Conservation (phyloP, 2,888 invertebrate genomes). For the Polyploca ridens region DNA sequence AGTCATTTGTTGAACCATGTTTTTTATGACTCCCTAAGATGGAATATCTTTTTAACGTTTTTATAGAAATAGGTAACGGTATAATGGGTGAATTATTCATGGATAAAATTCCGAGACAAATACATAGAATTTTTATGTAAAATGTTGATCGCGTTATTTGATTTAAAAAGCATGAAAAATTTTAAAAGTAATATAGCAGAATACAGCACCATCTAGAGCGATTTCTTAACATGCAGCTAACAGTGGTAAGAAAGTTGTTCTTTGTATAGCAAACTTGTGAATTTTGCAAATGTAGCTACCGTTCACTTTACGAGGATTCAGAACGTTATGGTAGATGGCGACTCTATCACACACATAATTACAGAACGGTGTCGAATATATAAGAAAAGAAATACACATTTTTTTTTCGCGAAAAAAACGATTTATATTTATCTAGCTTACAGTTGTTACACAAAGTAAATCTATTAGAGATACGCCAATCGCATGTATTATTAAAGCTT, state of each 20-base stretch:
- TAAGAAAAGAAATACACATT: no score
- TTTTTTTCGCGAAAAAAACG: no score
- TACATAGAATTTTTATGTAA: no score
- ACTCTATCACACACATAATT: not conserved
- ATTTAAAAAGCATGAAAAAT: not conserved
- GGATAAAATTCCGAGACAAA: no score
- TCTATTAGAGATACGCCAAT: no score
- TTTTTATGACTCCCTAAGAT: slow-evolving; percentile 24
- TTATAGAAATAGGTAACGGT: not conserved
- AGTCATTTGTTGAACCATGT: slow-evolving; percentile 63
- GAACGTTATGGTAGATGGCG: not conserved
- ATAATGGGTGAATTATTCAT: not conserved
- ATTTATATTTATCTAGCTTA: no score
- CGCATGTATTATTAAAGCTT: no score
- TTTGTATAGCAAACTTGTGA: not conserved
- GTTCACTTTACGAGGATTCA: not conserved
- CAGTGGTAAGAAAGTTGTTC: not conserved
- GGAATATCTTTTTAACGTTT: not conserved
- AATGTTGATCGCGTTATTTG: no score
- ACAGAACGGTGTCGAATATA: no score
- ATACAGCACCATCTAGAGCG: not conserved
- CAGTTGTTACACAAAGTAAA: no score
- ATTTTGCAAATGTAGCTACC: not conserved
- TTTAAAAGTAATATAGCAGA: not conserved
- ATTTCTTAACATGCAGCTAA: not conserved